Evolutionary conservation across 92 coral and sea anemone genomes (phyloP), one percentile per base, ranked within the genome.

Genomic region (Montipora capitata): DNA sequence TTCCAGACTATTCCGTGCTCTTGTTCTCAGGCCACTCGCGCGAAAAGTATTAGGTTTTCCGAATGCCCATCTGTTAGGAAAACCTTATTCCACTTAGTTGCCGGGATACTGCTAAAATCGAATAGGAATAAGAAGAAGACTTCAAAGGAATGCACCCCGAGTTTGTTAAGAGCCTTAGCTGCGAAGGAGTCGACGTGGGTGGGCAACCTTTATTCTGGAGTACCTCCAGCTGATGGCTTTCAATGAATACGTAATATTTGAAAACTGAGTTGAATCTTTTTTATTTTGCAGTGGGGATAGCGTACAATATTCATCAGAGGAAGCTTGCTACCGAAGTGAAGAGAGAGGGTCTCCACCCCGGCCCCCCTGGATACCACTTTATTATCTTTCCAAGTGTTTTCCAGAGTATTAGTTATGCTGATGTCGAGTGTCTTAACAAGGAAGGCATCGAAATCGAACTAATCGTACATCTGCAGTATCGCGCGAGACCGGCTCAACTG

Each of bases 331-430:
- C 82, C 3, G 92, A 90, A 10, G 99, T 91, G 18, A 88, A 84
- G 80, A 92, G 95, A 54, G 94, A 94, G 45, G 99, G 99, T 7
- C 96, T 96, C 6, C 99, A 96, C 76, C 75, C 86, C 59, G 99
- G 97, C 7, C 78, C 97, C 0, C 99, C 97, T 3, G 99, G 99
- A 3, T 96, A 89, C 87, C 77, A 74, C 57, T 96, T 92, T 40
- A 94, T 96, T 80, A 96, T 80, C 54, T 96, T 96, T 76, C 95
- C 97, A 39, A 96, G 98, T 59, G 95, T 95, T 9, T 95, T 95
- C 69, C 77, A 86, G 40, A 90, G 93, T 39, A 81, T 93, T 5
- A 69, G 57, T 51, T 95, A 84, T 57, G 54, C 13, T 6, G 92
- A 86, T 9, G 69, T 95, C 48, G 64, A 76, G 12, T 95, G 98